Conservation (phyloP, 2,888 invertebrate species). For the Oligia fasciuncula region DNA sequence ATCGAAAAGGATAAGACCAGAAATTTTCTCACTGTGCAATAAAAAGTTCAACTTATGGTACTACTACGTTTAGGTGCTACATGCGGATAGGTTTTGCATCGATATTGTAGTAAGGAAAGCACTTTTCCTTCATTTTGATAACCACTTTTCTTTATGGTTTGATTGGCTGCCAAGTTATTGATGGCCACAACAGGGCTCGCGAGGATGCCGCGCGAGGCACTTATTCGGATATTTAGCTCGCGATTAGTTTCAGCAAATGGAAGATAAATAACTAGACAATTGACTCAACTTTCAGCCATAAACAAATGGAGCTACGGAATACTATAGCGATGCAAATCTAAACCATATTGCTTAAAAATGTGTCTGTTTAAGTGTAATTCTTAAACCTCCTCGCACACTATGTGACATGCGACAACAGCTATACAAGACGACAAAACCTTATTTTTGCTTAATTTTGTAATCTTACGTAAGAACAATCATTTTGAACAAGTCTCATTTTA, state of each 20-base stretch:
- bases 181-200: not conserved
- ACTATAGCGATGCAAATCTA: conserved; percentile 14
- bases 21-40: conserved; percentile 72
- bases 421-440: not conserved
- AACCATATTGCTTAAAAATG: conserved; percentile 8
- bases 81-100: conserved; percentile 1
- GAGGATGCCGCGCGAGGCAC: not conserved
- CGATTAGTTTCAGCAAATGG: not conserved
- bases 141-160: not conserved
- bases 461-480: no score
- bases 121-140: not conserved
- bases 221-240: not conserved
- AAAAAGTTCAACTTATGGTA: conserved; percentile 33
- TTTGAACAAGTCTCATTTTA: no score
- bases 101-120: conserved; percentile 4
- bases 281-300: not conserved
- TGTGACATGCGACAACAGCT: no score
- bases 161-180: not conserved
- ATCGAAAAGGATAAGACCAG: conserved; percentile 61
- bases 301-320: not conserved
- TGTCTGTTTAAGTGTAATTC: not conserved
- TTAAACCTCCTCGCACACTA: not conserved
- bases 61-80: not conserved
- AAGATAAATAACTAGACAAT: not conserved
- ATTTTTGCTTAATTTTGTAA: no score